Evolutionary conservation across 2,888 invertebrate species (phyloP).

Genomic region (Metalampra italica): DNA sequence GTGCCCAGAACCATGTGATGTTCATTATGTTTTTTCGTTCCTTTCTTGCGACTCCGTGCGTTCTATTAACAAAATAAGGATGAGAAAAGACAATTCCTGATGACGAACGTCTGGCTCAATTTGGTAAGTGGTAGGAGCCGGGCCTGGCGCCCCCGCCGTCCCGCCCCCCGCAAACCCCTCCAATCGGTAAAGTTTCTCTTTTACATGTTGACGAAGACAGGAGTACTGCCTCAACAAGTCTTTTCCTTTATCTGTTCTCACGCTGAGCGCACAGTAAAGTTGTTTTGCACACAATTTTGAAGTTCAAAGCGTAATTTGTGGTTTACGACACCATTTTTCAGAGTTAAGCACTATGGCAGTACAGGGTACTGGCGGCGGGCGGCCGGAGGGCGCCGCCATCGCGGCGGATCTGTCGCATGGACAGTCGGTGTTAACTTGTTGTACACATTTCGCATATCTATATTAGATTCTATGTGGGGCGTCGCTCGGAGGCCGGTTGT

Average conservation of each 20-base stretch:
- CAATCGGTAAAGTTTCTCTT: background rate
- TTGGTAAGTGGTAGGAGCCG: conserved; percentile 91
- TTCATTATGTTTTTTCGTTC: conserved; percentile 70
- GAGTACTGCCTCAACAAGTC: background rate
- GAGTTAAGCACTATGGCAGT: conserved; percentile 6
- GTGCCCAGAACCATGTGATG: conserved; percentile 31
- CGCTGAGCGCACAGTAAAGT: conserved; percentile 31
- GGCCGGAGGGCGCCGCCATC: conserved; percentile 58
- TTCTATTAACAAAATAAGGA: conserved; percentile 88
- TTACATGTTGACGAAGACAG: background rate
- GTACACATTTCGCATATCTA: conserved; percentile 58
- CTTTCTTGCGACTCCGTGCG: conserved; percentile 77
- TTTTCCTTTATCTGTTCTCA: conserved; percentile 16
- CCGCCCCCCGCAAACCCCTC: conserved; percentile 13
- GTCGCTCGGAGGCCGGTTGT: conserved; percentile 45
- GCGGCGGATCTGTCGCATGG: conserved; percentile 73
- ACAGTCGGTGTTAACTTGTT: conserved; percentile 71
- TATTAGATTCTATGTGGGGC: conserved; percentile 53
- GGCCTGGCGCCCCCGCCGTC: conserved; percentile 60
- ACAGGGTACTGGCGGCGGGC: conserved; percentile 48
- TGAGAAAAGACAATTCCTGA: conserved; percentile 99
- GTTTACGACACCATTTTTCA: conserved; percentile 12
- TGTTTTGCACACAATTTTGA: conserved; percentile 21
- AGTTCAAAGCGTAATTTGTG: conserved; percentile 1
- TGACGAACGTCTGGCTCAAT: conserved; percentile 98